Base-by-base conservation (phyloP, 92 coral and sea anemone species). In the Siderastrea radians region DNA sequence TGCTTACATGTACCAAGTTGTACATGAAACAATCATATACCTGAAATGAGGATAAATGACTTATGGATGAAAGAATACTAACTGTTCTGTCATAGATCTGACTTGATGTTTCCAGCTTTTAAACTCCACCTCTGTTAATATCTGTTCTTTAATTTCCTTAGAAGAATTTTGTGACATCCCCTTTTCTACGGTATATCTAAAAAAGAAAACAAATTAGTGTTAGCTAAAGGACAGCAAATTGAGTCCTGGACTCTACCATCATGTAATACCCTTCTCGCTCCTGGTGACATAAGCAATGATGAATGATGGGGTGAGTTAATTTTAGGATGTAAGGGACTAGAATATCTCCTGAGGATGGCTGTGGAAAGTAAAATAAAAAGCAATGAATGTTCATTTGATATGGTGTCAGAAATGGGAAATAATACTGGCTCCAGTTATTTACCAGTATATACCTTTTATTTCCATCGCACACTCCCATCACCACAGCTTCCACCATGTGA, bases 401-500 rank as follows among this genome's bases (percentile, higher is more conserved):
- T 3, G 38, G 14, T 50, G 19, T 38, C 49, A 38, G 7, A 1
- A 63, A 63, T 3, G 3, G 68, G 68, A 63, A 38, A 15, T 4
- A 59, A 48, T 68, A 46, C 12, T 68, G 14, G 26, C 3, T 19
- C 38, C 38, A 26, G 38, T 26, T 12, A 16, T 4, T 2, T 2
- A 44, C 4, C 7, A 49, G 8, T 8, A 75, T 50, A 53, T 72
- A 97, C 98, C 86, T 97, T 84, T 88, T 94, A 9, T 79, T 91
- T 59, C 92, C 94, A 86, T 97, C 98, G 52, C 96, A 94, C 8
- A 97, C 95, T n/a, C 88, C 73, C 14, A 88, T 67, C n/a, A 95
- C 98, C 62, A 88, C 89, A 16, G 98, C 99, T 89, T 97, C 99
- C 16, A 97, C 95, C 96, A 97, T 87, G 75, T 96, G 99, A 49